Base-by-base conservation (phyloP, 1,140 invertebrate genomes). In the Aphaenogaster floridana region DNA sequence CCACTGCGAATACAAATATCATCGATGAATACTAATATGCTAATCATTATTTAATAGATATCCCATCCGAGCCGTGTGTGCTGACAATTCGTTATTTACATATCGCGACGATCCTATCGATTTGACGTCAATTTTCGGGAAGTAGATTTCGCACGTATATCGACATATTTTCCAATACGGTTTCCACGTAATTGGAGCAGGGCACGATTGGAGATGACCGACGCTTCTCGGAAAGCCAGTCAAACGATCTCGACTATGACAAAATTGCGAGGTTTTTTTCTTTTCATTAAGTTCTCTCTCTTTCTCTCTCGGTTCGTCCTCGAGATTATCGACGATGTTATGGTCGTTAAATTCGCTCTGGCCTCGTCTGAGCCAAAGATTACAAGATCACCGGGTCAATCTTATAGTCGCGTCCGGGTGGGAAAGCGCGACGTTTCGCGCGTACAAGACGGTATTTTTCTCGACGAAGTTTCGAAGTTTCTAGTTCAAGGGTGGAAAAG, bases 101-200 rank as follows among this genome's bases (percentile, higher is more conserved):
- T 74, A 57, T 39, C 21, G 69, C 52, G 36, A 74, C 52, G 36
- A 34, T 57, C n/a, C 71, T 57, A 57, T 74, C 50, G 28, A 59
- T 57, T 74, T 74, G 71, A 74, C 71, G 36, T 74, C 52, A 74
- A 21, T 74, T 74, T 74, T 39, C 9, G 52, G 52, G 71, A 74
- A 57, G 7, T 36, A 8, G 71, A 74, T 36, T 39, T 74, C n/a
- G 17, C 50, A 3, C 36, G 4, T 8, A 5, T 74, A 57, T 74
- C 28, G 48, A 72, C 34, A 74, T 74, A 59, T 74, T 74, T 39
- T 9, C 50, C 45, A 57, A 74, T 57, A 42, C 8, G 9, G 0
- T 74, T 74, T 74, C 34, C 34, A 57, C 17, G 36, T 74, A 74
- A 74, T 21, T 74, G 36, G 34, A 74, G 52, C 36, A 74, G 11